These are phyloP conservation scores for Paragorgia papillata DNA, from an alignment of 92 coral and sea anemone species.

Conservation along the genomic window DNA sequence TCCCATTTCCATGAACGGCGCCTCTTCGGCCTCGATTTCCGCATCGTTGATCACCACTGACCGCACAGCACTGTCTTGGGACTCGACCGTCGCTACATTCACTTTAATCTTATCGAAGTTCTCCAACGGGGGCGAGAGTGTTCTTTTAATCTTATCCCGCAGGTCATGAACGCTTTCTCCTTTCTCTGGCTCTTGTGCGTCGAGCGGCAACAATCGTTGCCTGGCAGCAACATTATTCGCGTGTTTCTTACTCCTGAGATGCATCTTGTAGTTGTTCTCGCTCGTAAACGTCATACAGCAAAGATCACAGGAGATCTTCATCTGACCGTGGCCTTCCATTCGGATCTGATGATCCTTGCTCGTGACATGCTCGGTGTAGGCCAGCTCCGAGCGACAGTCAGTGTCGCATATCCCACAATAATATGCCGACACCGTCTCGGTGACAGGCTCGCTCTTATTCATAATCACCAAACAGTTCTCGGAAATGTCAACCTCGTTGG, in stretches of 20 bases:
- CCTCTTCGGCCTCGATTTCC: constrained; percentile 33
- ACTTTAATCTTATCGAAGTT: constrained; percentile 42
- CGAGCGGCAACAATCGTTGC: constrained; percentile 26
- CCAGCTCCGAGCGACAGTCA: constrained; percentile 51
- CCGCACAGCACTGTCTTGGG: background rate
- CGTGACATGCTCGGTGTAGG: constrained; percentile 41
- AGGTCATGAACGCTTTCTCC: constrained; percentile 48
- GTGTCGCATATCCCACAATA: constrained; percentile 42
- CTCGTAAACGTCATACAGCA: constrained; percentile 54
- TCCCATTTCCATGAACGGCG: constrained; percentile 19
- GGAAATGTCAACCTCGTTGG: constrained; percentile 23
- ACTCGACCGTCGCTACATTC: constrained; percentile 16
- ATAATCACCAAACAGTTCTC: constrained; percentile 36
- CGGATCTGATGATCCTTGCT: constrained; percentile 41
- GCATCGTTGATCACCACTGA: constrained; percentile 18
- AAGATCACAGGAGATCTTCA: constrained; percentile 52
- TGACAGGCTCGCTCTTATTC: constrained; percentile 32
- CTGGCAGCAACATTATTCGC: constrained; percentile 43
- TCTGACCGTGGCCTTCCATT: constrained; percentile 44
- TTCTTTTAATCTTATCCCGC: constrained; percentile 52
- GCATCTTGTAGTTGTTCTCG: constrained; percentile 51
- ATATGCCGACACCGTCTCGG: constrained; percentile 43
- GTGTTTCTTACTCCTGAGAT: constrained; percentile 52
- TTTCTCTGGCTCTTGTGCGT: constrained; percentile 21
- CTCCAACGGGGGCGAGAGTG: constrained; percentile 42